Evolutionary conservation across 2,113 vertebrate species (phyloP).

Genomic region (Haliaeetus leucogaster): DNA sequence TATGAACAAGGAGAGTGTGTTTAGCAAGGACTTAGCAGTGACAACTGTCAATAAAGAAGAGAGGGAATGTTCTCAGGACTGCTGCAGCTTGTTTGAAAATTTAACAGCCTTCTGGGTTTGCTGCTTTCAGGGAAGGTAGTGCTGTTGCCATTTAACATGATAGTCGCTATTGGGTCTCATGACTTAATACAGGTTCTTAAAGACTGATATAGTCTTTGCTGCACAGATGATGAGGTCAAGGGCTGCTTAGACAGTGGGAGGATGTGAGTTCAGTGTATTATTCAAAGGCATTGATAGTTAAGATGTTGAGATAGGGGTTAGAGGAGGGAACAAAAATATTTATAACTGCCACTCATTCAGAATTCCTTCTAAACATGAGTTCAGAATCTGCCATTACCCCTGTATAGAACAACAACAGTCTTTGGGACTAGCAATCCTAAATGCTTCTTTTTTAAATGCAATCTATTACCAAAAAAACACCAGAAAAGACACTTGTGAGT

Average conservation of each 20-base stretch:
- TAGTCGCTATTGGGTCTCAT: background rate
- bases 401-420: rapidly evolving
- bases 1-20: background rate
- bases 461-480: background rate
- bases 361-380: background rate
- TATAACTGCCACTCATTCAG: background rate
- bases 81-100: background rate
- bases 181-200: background rate
- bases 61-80: background rate
- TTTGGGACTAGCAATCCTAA: background rate
- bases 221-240: background rate
- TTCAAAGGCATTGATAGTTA: background rate
- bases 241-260: rapidly evolving
- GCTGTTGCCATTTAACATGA: background rate
- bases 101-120: background rate
- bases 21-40: background rate
- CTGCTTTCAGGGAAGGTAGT: background rate
- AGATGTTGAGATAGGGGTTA: background rate
- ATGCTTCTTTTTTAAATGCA: background rate
- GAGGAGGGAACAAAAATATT: background rate
- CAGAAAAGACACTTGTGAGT: background rate
- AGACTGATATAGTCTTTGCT: background rate
- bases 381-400: background rate
- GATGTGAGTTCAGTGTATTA: background rate
- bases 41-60: background rate